Evolutionary conservation across 2,888 invertebrate species (phyloP), one percentile per base, ranked within the genome.

Genomic region (Drosophila pegasa): DNA sequence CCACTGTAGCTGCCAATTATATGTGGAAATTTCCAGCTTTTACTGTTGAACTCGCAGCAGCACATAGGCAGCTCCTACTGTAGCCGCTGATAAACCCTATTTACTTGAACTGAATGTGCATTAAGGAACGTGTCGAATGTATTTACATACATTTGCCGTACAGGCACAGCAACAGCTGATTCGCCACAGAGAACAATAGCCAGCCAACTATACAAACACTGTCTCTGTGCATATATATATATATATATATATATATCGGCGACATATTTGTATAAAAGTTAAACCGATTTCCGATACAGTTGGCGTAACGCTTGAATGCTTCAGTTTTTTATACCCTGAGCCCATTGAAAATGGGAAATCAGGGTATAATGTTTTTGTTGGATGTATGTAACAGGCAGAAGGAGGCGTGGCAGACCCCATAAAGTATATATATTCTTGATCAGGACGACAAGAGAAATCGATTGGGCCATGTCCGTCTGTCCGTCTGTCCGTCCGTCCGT

Each of bases 261-360:
- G 33, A 50, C 33, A 67, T 38, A 38, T 52, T 58, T 58, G 41
- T 43, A 18, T 37, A 47, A 31, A 40, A 41, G 37, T 25, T 57
- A 58, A 74, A 64, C 60, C 75, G 78, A 83, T 78, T 86, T 83
- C 69, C 76, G 83, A 86, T 86, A 67, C 71, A 80, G 71, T 76
- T 78, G 55, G 38, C 69, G 62, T 74, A 58, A 62, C 80, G 87
- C 80, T 64, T 76, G 68, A 74, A 47, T 71, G 73, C 72, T 29
- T 63, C 66, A 69, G 52, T 43, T 52, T 70, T n/a, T n/a, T n/a
- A n/a, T n/a, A n/a, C n/a, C n/a, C n/a, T n/a, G n/a, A n/a, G n/a
- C n/a, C n/a, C n/a, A n/a, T n/a, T n/a, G n/a, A n/a, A n/a, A n/a
- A n/a, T n/a, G n/a, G n/a, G n/a, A n/a, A n/a, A n/a, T n/a, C n/a